Conservation (phyloP, 1,140 invertebrate genomes). For the Apis laboriosa region DNA sequence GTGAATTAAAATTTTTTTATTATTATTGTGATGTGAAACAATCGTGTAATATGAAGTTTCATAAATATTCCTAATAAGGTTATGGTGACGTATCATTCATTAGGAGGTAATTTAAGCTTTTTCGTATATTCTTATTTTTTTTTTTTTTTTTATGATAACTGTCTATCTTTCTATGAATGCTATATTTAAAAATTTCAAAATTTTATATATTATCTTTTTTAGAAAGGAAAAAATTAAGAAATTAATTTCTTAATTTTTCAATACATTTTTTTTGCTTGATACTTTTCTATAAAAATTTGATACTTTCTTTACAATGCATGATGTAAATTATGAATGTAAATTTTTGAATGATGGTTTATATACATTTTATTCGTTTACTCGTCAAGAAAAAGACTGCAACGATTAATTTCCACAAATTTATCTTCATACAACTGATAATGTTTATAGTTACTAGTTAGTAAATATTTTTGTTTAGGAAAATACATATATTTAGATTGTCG, state of each 20-base stretch:
- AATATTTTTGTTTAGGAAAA: slow-evolving; percentile 32
- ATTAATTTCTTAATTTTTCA: no score
- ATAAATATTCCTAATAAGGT: no score
- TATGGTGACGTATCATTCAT: no score
- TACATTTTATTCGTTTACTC: not conserved
- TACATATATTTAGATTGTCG: slow-evolving; percentile 46
- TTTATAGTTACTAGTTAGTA: slow-evolving; percentile 33
- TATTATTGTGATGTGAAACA: not conserved
- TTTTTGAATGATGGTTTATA: not conserved
- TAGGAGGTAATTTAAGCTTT: no score
- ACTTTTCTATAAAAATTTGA: not conserved
- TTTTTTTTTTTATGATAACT: no score
- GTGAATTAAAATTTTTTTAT: not conserved
- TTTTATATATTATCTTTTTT: no score
- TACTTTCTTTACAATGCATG: not conserved
- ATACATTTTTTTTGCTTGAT: not conserved
- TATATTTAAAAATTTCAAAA: no score
- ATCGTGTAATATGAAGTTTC: not conserved
- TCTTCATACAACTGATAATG: not conserved
- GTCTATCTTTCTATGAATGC: no score
- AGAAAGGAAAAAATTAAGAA: no score
- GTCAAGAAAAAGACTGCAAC: no score
- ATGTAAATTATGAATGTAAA: not conserved
- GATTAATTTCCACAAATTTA: slow-evolving; percentile 14
- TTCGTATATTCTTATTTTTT: no score